Base-by-base conservation (phyloP, 2,113 vertebrate species). In the Tyto alba region DNA sequence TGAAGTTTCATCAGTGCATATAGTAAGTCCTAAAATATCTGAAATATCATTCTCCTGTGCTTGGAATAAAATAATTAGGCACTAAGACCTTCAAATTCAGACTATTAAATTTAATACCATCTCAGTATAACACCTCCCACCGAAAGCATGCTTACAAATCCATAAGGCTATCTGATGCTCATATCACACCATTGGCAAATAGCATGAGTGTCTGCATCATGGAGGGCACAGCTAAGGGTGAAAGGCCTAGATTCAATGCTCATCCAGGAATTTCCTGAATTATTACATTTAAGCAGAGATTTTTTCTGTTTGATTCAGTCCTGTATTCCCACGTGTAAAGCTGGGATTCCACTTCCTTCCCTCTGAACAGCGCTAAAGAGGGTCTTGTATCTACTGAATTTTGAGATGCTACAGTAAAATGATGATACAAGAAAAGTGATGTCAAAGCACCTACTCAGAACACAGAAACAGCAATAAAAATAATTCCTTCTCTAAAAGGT, bases 131-230 rank as follows among this genome's bases (percentile, higher is more conserved):
- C 18, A 25, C 40, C 50, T 56, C 27, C 41, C 40, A n/a, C 53
- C 12, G 6, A 32, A 86, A 64, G 32, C 40, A 77, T 5, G 13
- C 36, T 78, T 64, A 83, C 15, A 83, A 89, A 83, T 60, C 26
- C 56, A 5, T 52, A 60, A 25, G 7, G 29, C 47, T 86, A 32
- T 21, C 38, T 38, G 36, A 73, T n/a, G 27, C 27, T 41, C 11
- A 2, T 29, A 77, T 10, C 4, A 3, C 38, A 78, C 30, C 4
- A 6, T 0, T 14, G 27, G 29, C 32, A 63, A 68, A 52, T 32
- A 82, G 59, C 41, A 62, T 9, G 7, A 57, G 11, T 17, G 4
- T 53, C n/a, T 71, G 30, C 1, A 0, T 53, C 47, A 36, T 4
- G 9, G 1, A 68, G 11, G 16, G 53, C 11, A 85, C 17, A 74